A percentile compares a stretch with the other conserved stretches of the same genome.
Conservation (phyloP, 2,888 invertebrate genomes). For the Hydroisotoma schaefferi region DNA sequence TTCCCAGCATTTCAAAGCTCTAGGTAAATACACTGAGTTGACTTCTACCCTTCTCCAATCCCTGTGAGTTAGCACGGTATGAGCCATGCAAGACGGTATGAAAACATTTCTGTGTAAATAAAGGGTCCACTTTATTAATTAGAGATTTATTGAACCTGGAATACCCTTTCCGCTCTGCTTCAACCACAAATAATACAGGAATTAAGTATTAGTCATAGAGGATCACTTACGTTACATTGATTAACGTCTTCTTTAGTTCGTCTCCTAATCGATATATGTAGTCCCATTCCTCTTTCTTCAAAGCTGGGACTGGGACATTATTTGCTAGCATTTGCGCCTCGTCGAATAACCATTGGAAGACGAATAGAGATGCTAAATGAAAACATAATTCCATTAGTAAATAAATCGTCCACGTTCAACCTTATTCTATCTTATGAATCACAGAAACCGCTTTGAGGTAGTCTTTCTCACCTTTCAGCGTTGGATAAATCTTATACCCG, state of each 20-base stretch:
- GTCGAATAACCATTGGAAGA: constrained; percentile 93
- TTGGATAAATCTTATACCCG: constrained; percentile 81
- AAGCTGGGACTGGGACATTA: constrained; percentile 83
- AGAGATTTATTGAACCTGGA: background rate
- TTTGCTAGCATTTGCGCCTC: constrained; percentile 91
- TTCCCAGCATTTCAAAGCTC: constrained; percentile 87
- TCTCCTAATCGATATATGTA: constrained; percentile 87
- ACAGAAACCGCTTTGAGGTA: background rate
- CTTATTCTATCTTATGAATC: background rate
- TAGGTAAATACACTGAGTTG: constrained; percentile 76
- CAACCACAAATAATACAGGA: background rate
- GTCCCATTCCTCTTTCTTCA: constrained; percentile 81
- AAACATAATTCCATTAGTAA: constrained; percentile 20
- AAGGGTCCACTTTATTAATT: background rate
- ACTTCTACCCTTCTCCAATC: constrained; percentile 84
- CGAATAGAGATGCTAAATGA: constrained; percentile 73
- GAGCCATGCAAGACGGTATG: constrained; percentile 89
- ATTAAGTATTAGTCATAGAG: background rate
- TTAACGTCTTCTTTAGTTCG: constrained; percentile 73
- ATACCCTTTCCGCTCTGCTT: background rate
- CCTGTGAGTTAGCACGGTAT: constrained; percentile 78
- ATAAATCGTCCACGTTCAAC: no score
- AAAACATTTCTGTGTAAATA: constrained; percentile 65
- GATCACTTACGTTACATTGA: constrained; percentile 66
- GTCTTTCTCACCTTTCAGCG: constrained; percentile 63